A percentile compares a stretch with the other conserved stretches of the same genome.
phyloP scores from a whole-genome alignment of 2,113 vertebrate species.

The Tragulus kanchil region DNA sequence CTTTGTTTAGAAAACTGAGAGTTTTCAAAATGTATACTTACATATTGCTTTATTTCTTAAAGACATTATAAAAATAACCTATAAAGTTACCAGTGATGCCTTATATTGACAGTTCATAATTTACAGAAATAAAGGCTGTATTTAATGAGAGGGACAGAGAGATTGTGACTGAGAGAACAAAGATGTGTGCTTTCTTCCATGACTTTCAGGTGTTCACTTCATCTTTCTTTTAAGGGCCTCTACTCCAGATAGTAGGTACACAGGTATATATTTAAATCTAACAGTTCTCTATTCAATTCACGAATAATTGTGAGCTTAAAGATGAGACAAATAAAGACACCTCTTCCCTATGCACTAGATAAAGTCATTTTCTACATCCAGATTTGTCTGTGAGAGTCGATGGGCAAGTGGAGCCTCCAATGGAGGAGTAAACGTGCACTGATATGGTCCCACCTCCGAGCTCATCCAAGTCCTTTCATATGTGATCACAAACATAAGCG shows the following conservation, averaged over 20 bases:
- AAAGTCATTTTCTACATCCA: not conserved
- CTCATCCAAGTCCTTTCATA: not conserved
- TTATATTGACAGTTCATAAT: not conserved
- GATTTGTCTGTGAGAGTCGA: not conserved
- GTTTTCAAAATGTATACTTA: not conserved
- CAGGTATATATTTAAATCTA: not conserved
- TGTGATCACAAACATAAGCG: not conserved
- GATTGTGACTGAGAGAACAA: not conserved
- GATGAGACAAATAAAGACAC: not conserved
- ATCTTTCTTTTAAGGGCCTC: not conserved
- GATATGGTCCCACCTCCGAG: no score
- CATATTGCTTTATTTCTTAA: not conserved
- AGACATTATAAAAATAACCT: not conserved
- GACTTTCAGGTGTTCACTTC: not conserved
- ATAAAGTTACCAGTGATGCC: not conserved
- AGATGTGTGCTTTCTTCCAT: not conserved
- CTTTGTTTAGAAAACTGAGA: not conserved
- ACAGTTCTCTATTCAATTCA: not conserved
- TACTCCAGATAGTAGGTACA: not conserved
- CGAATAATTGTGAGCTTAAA: not conserved
- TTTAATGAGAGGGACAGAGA: not conserved
- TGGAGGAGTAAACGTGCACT: not conserved
- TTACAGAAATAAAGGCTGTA: not conserved
- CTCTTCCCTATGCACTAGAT: not conserved
- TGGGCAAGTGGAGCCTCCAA: not conserved